Evolutionary conservation across 2,888 invertebrate species (phyloP).

Genomic region (Ormyrus nitidulus): DNA sequence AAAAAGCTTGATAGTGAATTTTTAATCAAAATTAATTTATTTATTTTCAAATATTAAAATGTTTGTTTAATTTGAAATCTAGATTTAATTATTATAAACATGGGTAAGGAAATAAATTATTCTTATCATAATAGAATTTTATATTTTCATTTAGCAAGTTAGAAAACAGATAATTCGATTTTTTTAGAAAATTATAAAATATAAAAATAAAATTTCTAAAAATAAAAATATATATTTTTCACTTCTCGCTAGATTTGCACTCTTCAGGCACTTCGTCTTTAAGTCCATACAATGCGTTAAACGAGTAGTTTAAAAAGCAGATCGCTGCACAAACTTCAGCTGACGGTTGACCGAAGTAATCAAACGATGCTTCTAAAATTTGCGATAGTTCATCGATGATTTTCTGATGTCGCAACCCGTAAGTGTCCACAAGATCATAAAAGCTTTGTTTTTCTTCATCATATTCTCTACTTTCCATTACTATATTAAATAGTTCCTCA

Average conservation of each 20-base stretch:
- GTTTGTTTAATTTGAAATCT: too few species aligned
- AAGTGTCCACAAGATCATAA: constrained; percentile 5
- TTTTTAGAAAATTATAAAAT: too few species aligned
- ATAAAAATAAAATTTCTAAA: background rate
- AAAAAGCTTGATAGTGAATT: too few species aligned
- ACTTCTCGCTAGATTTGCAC: background rate
- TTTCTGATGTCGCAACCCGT: constrained; percentile 19
- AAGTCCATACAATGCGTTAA: constrained; percentile 26
- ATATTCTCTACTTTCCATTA: constrained; percentile 14
- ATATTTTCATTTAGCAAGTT: too few species aligned
- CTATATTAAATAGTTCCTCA: constrained; percentile 5
- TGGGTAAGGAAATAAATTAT: background rate
- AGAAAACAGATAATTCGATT: too few species aligned
- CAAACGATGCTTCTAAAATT: constrained; percentile 12
- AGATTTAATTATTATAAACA: too few species aligned
- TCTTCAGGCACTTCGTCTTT: constrained; percentile 7
- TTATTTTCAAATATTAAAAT: too few species aligned
- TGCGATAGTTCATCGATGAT: constrained; percentile 24
- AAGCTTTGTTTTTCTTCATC: constrained; percentile 17
- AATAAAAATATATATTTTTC: background rate
- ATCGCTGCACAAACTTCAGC: constrained; percentile 23
- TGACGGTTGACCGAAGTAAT: constrained; percentile 41
- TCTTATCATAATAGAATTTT: too few species aligned
- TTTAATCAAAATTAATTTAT: too few species aligned
- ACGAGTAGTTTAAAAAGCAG: background rate